These are phyloP conservation scores for Psilopsiagon aymara DNA, from an alignment of 2,113 vertebrate species.

Conservation along the genomic window DNA sequence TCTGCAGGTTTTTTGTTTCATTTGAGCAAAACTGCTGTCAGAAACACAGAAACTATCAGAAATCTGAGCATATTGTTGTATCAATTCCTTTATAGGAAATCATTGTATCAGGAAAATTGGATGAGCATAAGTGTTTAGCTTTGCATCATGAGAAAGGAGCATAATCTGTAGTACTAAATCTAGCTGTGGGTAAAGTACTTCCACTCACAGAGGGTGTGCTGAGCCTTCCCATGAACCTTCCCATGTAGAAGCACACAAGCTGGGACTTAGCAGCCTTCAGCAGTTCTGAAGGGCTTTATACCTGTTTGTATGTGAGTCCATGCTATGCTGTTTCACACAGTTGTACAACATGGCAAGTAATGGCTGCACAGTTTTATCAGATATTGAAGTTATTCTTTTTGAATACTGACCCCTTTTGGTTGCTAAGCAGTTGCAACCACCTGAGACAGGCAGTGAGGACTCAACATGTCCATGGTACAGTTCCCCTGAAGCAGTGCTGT, in stretches of 20 bases:
- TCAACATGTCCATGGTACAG: rapidly evolving
- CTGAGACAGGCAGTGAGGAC: not conserved
- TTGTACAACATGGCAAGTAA: not conserved
- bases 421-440: not conserved
- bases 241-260: not conserved
- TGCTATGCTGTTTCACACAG: not conserved
- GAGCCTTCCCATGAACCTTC: not conserved
- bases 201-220: not conserved
- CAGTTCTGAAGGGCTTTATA: not conserved
- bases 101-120: rapidly evolving
- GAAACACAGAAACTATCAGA: not conserved
- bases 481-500: not conserved
- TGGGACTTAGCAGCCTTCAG: not conserved
- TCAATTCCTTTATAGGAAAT: not conserved
- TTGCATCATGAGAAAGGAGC: not conserved
- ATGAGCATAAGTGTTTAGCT: not conserved
- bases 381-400: not conserved
- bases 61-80: not conserved
- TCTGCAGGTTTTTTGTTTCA: not conserved
- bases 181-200: not conserved
- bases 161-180: not conserved
- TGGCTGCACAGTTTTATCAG: not conserved
- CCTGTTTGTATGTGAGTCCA: not conserved
- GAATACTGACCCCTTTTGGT: not conserved
- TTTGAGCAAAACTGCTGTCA: not conserved